Conservation (phyloP, 2,113 vertebrate species). For the Saimiri boliviensis region DNA sequence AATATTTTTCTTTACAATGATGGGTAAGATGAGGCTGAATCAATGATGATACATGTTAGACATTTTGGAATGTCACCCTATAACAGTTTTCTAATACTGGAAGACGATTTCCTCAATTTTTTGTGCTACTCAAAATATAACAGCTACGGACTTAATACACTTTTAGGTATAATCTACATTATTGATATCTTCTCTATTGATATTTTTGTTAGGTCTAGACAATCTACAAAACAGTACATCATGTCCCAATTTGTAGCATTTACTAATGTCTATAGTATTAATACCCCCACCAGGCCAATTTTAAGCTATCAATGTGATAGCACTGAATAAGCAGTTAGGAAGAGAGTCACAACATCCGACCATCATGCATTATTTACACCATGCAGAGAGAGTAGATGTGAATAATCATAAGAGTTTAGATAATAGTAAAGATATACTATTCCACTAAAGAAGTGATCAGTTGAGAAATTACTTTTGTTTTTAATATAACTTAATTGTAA, state of each 20-base stretch:
- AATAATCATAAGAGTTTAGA: background rate
- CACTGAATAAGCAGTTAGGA: background rate
- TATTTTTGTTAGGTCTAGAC: background rate
- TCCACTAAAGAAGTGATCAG: background rate
- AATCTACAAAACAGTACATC: background rate
- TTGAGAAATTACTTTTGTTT: background rate
- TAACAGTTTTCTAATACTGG: background rate
- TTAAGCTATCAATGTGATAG: background rate
- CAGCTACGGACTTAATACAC: background rate
- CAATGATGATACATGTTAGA: background rate
- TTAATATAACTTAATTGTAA: background rate
- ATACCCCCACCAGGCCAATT: background rate
- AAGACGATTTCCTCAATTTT: background rate
- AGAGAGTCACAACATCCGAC: accelerated
- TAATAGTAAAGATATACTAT: background rate
- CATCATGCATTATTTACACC: background rate
- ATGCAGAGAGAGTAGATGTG: background rate
- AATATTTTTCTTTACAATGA: background rate
- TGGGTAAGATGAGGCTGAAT: background rate
- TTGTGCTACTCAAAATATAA: background rate
- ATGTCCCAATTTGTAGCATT: background rate
- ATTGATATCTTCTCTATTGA: background rate
- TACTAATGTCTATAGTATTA: background rate
- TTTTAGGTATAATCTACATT: background rate
- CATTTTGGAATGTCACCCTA: background rate